These are phyloP conservation scores for Elegia similella DNA, from an alignment of 2,888 invertebrate genomes.

Conservation along the genomic window DNA sequence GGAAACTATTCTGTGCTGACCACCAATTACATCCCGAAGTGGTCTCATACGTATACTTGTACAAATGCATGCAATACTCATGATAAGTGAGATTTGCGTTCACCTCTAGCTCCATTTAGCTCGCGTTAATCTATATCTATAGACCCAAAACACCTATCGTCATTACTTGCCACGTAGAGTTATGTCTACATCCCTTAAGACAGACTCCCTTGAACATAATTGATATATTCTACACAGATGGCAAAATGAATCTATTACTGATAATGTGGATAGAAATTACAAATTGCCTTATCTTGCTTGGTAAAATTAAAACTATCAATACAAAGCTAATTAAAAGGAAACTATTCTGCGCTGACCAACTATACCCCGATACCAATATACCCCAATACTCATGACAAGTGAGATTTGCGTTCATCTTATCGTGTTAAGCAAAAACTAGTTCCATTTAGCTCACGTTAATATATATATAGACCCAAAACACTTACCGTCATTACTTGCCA, in stretches of 20 bases:
- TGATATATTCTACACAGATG: too few species aligned
- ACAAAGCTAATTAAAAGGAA: not conserved
- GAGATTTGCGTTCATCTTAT: slow-evolving; percentile 6
- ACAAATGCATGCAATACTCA: not conserved
- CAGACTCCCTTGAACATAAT: too few species aligned
- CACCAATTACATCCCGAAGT: not conserved
- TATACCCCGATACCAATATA: not conserved
- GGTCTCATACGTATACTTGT: not conserved
- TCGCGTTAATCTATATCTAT: too few species aligned
- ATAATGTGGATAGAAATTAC: not conserved
- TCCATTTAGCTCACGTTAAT: too few species aligned
- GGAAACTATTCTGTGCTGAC: not conserved
- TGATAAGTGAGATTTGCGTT: not conserved
- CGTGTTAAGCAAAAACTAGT: too few species aligned
- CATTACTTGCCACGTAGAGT: too few species aligned
- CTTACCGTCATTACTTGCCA: too few species aligned
- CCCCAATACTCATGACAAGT: not conserved
- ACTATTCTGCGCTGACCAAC: not conserved
- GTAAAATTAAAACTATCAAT: not conserved
- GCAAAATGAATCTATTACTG: too few species aligned
- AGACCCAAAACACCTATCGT: too few species aligned
- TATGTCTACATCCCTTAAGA: too few species aligned
- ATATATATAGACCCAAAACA: too few species aligned
- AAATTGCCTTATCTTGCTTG: not conserved
- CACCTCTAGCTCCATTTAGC: slow-evolving; percentile 23